Evolutionary conservation across 2,113 vertebrate species (phyloP).

Genomic region (Physeter macrocephalus): DNA sequence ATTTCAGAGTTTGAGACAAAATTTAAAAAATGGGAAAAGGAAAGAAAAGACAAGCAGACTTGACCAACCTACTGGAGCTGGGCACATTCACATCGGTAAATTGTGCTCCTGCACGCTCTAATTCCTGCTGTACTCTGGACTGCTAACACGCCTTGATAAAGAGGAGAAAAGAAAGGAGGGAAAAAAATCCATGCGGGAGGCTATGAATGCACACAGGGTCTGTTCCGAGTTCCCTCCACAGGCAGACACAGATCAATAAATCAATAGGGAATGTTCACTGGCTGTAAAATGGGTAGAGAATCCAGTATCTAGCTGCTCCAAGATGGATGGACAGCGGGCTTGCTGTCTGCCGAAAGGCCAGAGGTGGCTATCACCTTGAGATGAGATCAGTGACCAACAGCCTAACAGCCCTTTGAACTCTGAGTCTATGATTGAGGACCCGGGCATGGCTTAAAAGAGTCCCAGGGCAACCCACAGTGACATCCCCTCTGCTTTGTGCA

Average conservation of each 20-base stretch:
- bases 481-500: neutral
- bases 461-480: neutral
- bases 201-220: constrained; percentile 88
- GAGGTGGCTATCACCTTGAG: constrained; percentile 88
- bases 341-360: constrained; percentile 84
- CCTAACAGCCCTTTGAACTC: constrained; percentile 80
- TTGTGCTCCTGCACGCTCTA: constrained; percentile 90
- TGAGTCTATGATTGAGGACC: constrained; percentile 84
- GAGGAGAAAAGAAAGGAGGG: constrained; percentile 78
- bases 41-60: constrained; percentile 27
- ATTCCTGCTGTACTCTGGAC: constrained; percentile 88
- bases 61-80: constrained; percentile 65
- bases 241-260: constrained; percentile 97
- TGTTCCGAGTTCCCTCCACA: constrained; percentile 89
- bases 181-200: constrained; percentile 90
- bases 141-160: constrained; percentile 83
- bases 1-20: neutral
- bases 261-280: constrained; percentile 97
- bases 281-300: constrained; percentile 95
- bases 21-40: neutral
- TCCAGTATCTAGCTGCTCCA: constrained; percentile 89
- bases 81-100: constrained; percentile 81
- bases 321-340: constrained; percentile 91
- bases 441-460: constrained; percentile 74
- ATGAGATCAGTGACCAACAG: constrained; percentile 80